These are phyloP conservation scores for Rhagonycha lutea DNA, from an alignment of 2,888 invertebrate genomes.

Conservation along the genomic window DNA sequence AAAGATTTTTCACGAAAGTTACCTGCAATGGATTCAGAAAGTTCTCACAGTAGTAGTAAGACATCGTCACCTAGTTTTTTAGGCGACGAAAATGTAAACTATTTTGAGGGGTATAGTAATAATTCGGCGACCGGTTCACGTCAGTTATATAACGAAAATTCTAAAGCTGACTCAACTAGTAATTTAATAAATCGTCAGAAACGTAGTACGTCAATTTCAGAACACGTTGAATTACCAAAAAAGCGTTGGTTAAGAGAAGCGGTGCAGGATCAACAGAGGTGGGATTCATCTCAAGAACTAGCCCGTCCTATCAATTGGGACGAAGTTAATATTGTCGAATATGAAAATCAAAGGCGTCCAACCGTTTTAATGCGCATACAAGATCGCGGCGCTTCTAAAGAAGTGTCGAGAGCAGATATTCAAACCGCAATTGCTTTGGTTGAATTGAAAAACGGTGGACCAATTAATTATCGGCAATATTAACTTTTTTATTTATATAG, in stretches of 20 bases:
- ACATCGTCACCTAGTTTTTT: conserved; percentile 14
- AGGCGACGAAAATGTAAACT: conserved; percentile 19
- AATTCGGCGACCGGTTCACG: conserved; percentile 7
- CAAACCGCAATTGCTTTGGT: conserved; percentile 66
- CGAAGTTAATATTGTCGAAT: conserved; percentile 40
- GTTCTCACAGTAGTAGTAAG: conserved; percentile 22
- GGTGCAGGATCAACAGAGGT: conserved; percentile 47
- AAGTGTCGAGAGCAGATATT: conserved; percentile 56
- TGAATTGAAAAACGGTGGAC: conserved; percentile 57
- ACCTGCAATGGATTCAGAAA: conserved; percentile 23
- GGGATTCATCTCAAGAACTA: conserved; percentile 54
- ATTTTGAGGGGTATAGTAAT: conserved; percentile 8
- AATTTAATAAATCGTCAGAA: conserved; percentile 36
- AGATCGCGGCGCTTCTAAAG: conserved; percentile 36
- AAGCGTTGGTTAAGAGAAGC: conserved; percentile 66
- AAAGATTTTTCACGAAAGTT: conserved; percentile 15
- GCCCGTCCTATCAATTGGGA: conserved; percentile 60
- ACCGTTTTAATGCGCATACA: conserved; percentile 59
- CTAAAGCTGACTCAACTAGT: conserved; percentile 1
- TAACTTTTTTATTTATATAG: conserved; percentile 10
- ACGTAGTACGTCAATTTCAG: conserved; percentile 6
- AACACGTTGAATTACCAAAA: conserved; percentile 56
- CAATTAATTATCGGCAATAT: conserved; percentile 28
- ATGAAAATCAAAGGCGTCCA: conserved; percentile 59
- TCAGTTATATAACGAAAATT: neutral